Conservation (phyloP, 2,888 invertebrate genomes). For the Dasypolia templi region DNA sequence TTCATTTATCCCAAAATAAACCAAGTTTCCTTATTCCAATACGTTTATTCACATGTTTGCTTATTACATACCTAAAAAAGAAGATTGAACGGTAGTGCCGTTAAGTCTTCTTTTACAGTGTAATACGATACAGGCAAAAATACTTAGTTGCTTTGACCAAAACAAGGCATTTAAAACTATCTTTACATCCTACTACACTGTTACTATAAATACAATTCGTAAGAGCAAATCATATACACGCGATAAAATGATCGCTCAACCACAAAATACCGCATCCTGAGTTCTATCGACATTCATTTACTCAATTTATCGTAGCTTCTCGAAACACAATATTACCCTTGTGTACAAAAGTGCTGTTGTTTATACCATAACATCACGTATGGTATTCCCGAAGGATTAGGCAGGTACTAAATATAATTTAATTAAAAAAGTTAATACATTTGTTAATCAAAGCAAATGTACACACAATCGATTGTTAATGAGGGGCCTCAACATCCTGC, state of each 20-base stretch:
- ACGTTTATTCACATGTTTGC: constrained; percentile 57
- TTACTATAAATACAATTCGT: constrained; percentile 24
- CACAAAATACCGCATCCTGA: constrained; percentile 56
- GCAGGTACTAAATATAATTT: not conserved
- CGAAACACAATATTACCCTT: not conserved
- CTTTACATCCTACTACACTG: not conserved
- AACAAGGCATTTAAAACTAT: constrained; percentile 4
- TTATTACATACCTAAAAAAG: constrained; percentile 31
- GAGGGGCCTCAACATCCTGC: constrained; percentile 82
- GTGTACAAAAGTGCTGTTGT: no score
- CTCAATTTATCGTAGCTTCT: constrained; percentile 1
- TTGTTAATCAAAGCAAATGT: not conserved
- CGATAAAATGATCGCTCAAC: constrained; percentile 23
- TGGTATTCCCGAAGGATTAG: not conserved
- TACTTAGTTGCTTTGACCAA: not conserved
- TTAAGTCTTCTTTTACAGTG: constrained; percentile 1
- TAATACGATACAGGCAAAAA: constrained; percentile 3
- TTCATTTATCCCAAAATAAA: constrained; percentile 70
- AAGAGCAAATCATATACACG: constrained; percentile 26
- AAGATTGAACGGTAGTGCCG: no score
- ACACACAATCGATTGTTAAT: constrained; percentile 61
- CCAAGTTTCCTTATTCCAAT: constrained; percentile 45
- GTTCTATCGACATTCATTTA: constrained; percentile 10
- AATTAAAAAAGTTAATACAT: not conserved
- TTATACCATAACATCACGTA: not conserved